Evolutionary conservation across 1,140 invertebrate species (phyloP).

Genomic region (Drosophila ohnishii): DNA sequence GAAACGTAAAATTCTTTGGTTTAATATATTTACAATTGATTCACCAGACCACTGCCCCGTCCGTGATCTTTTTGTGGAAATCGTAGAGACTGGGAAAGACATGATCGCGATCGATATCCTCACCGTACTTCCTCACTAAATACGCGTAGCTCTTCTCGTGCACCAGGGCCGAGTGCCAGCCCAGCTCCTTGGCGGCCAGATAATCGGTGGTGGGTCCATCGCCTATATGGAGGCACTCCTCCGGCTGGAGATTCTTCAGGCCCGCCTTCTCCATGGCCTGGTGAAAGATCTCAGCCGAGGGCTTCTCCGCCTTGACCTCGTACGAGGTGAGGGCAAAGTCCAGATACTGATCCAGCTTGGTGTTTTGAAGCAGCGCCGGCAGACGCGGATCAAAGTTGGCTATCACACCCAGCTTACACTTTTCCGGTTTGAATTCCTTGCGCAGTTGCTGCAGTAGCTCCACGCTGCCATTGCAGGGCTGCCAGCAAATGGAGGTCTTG

Average conservation of each 20-base stretch:
- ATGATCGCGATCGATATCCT: slow-evolving; percentile 66
- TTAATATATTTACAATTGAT: slow-evolving; percentile 21
- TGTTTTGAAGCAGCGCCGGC: slow-evolving; percentile 86
- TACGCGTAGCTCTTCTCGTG: slow-evolving; percentile 78
- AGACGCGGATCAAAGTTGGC: slow-evolving; percentile 95
- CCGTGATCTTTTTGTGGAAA: slow-evolving; percentile 77
- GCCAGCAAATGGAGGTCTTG: slow-evolving; percentile 88
- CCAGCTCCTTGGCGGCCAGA: slow-evolving; percentile 87
- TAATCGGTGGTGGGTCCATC: slow-evolving; percentile 91
- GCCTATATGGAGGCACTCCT: slow-evolving; percentile 91
- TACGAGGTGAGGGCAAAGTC: slow-evolving; percentile 92
- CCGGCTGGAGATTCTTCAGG: slow-evolving; percentile 83
- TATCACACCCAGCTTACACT: slow-evolving; percentile 89
- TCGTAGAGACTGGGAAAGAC: slow-evolving; percentile 79
- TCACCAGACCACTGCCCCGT: slow-evolving; percentile 72
- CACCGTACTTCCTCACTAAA: slow-evolving; percentile 70
- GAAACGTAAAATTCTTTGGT: slow-evolving; percentile 12
- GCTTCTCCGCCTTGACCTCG: slow-evolving; percentile 89
- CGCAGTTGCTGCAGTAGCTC: slow-evolving; percentile 87
- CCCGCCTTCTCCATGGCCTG: slow-evolving; percentile 85
- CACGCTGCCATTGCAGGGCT: slow-evolving; percentile 86
- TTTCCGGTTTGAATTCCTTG: slow-evolving; percentile 57
- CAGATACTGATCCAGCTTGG: slow-evolving; percentile 88
- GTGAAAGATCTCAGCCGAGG: slow-evolving; percentile 89
- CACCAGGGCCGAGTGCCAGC: slow-evolving; percentile 90